phyloP scores from a whole-genome alignment of 2,888 invertebrate genomes.

The Chromoteleia sp. region DNA sequence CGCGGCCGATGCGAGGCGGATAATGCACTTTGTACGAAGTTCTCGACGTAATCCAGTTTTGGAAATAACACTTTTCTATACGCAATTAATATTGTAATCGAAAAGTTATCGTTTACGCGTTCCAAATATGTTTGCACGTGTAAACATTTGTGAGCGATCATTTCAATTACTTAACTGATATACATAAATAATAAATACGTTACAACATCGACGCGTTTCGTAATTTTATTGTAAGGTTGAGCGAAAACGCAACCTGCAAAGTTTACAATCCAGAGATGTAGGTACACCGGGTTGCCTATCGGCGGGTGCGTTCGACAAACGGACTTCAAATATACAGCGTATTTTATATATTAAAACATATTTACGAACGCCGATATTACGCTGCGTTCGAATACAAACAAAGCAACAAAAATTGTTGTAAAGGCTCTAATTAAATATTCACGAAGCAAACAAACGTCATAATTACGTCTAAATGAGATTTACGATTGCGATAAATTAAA shows the following conservation, averaged over 20 bases:
- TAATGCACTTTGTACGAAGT: background rate
- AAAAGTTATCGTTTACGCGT: too few relatives aligned
- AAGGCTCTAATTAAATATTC: conserved; percentile 7
- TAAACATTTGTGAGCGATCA: background rate
- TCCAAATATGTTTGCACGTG: background rate
- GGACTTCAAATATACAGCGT: background rate
- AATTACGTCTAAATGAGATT: background rate
- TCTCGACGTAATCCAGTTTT: too few relatives aligned
- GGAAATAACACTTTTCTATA: too few relatives aligned
- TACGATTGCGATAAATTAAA: background rate
- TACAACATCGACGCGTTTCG: background rate
- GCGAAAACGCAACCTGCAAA: conserved; percentile 17
- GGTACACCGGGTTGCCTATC: conserved; percentile 27
- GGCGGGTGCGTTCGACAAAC: conserved; percentile 9
- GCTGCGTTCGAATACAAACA: background rate
- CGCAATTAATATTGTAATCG: too few relatives aligned
- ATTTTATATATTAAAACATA: conserved; percentile 20
- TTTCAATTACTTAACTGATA: background rate
- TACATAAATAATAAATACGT: background rate
- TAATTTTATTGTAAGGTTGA: background rate
- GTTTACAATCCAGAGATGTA: conserved; percentile 26
- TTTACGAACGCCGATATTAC: background rate
- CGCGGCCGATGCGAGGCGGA: too few relatives aligned
- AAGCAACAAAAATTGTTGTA: conserved; percentile 6
- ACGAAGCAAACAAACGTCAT: background rate